A percentile compares a stretch with the other conserved stretches of the same genome.
Conservation (phyloP, 64 coral and sea anemone species). For the Stichodactyla helianthus region DNA sequence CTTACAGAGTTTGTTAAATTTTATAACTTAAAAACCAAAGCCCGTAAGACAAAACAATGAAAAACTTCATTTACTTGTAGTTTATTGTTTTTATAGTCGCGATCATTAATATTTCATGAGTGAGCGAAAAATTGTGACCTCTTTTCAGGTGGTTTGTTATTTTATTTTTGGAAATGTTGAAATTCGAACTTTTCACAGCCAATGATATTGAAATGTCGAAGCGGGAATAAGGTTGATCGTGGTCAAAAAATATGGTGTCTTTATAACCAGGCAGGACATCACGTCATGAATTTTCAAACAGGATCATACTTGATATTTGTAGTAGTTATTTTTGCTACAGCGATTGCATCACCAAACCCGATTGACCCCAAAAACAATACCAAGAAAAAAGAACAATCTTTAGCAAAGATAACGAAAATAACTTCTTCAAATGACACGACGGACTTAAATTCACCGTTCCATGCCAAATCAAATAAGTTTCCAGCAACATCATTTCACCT, state of each 20-base stretch:
- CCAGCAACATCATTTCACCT: not conserved
- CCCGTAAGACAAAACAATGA: not conserved
- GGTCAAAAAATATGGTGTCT: not conserved
- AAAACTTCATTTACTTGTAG: not conserved
- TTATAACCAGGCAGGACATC: not conserved
- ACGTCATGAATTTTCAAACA: not conserved
- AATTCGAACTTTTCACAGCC: not conserved
- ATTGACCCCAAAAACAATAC: not conserved
- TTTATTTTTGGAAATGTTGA: not conserved
- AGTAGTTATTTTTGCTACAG: not conserved
- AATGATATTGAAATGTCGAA: not conserved
- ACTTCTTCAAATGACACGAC: not conserved
- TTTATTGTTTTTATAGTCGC: too few relatives aligned
- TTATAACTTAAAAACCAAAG: not conserved
- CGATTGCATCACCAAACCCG: not conserved
- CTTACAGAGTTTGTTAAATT: not conserved
- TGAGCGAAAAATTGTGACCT: constrained; percentile 3
- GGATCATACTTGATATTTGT: not conserved
- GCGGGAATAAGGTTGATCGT: not conserved
- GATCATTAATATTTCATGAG: not conserved
- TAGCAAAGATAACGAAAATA: not conserved
- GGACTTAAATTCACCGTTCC: too few relatives aligned
- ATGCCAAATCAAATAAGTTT: not conserved
- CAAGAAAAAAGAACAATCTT: not conserved
- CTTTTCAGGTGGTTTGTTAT: not conserved